Evolutionary conservation across 2,888 invertebrate genomes (phyloP).

Genomic region (Cheilosia vernalis): DNA sequence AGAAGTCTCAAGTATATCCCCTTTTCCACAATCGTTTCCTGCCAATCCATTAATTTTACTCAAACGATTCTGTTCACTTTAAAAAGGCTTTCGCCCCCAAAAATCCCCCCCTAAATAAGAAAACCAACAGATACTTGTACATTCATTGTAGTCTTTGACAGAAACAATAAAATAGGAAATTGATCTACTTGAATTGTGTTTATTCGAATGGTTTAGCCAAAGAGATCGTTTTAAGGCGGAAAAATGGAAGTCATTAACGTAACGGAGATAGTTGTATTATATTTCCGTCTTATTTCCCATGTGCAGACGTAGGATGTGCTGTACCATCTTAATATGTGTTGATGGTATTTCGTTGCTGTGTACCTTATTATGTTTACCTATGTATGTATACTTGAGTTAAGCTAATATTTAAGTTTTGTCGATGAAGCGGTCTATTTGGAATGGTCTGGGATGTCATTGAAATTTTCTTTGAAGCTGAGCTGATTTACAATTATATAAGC

Average conservation of each 20-base stretch:
- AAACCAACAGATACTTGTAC: slow-evolving; percentile 24
- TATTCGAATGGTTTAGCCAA: slow-evolving; percentile 35
- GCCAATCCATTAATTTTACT: slow-evolving; percentile 59
- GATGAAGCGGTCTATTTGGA: too few species aligned
- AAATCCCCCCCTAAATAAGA: slow-evolving; percentile 4
- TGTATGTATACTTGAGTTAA: too few species aligned
- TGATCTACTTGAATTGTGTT: slow-evolving; percentile 56
- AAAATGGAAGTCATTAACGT: slow-evolving; percentile 49
- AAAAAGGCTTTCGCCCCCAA: slow-evolving; percentile 35
- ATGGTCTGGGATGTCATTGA: too few species aligned
- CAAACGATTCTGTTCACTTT: slow-evolving; percentile 47
- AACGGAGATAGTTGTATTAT: slow-evolving; percentile 15
- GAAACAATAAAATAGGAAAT: slow-evolving; percentile 45
- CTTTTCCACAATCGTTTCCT: slow-evolving; percentile 42
- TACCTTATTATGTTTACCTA: too few species aligned
- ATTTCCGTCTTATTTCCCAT: too few species aligned
- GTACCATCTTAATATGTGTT: background rate
- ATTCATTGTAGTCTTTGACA: slow-evolving; percentile 16
- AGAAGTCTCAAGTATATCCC: slow-evolving; percentile 28
- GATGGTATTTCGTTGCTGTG: too few species aligned
- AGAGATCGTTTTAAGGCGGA: slow-evolving; percentile 30
- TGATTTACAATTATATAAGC: too few species aligned
- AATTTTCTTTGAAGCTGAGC: too few species aligned
- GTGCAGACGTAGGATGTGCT: background rate
- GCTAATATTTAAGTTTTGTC: too few species aligned